Base-by-base conservation (phyloP, 2,113 vertebrate species). In the Petromus typicus region DNA sequence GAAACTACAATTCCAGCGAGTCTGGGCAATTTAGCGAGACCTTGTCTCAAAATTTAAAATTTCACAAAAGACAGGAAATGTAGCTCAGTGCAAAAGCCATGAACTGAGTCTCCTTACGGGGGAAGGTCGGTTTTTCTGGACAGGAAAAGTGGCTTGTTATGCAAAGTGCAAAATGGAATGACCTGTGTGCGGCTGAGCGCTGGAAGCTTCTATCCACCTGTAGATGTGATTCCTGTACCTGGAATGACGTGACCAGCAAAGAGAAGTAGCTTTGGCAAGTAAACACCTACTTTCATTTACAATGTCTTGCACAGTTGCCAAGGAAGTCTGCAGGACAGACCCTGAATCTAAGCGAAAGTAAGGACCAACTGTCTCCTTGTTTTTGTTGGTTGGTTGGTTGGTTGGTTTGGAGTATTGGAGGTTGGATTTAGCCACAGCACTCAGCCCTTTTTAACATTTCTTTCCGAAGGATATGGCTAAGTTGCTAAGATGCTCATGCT, bases 171-270 rank as follows among this genome's bases (percentile, higher is more conserved):
- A 18, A 61, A 43, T 34, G n/a, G 45, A 86, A 54, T 69, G 34
- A 22, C 34, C n/a, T 20, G 18, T 69, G 66, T n/a, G 4, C 32
- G 56, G 51, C 73, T 30, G 0, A 11, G 54, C 10, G 3, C 40
- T 34, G 82, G 63, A 59, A 43, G 92, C 82, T 95, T 93, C 63
- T 2, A 16, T 57, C 59, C 4, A 5, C 43, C 57, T 90, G 81
- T 79, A 93, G 82, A 54, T 57, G 13, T 34, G 91, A 45, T 30
- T 75, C 71, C 93, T 95, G 97, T 86, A 51, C 66, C 81, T 92
- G 59, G 63, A 43, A 78, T 96, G 91, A 69, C 86, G 40, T 51
- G 0, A 57, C 82, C 89, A 61, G 2, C 37, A 51, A 5, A 7
- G 48, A 51, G 48, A 51, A 7, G 48, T 51, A 51, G 54, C 54